A percentile compares a stretch with the other conserved stretches of the same genome.
These are phyloP conservation scores for Anoura caudifer DNA, from an alignment of 2,113 vertebrate genomes.

Conservation along the genomic window DNA sequence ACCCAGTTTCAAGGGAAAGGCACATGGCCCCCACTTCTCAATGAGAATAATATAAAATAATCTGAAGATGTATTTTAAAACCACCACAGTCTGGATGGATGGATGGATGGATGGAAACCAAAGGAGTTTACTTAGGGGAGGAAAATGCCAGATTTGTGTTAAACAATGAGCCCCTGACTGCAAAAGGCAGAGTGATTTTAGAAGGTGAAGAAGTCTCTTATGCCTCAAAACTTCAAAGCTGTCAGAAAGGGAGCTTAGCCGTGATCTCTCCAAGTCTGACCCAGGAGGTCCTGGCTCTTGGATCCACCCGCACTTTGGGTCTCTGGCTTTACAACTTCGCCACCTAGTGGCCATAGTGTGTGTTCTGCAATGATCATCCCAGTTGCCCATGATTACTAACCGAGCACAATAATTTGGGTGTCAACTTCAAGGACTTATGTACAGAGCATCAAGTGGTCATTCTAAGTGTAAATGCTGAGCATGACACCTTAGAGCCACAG, in stretches of 20 bases:
- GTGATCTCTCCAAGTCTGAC: neutral
- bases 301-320: rapidly evolving
- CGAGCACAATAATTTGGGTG: neutral
- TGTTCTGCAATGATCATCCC: neutral
- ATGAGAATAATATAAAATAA: neutral
- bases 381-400: neutral
- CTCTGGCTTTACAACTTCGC: slow-evolving; percentile 28
- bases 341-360: slow-evolving; percentile 19
- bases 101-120: neutral
- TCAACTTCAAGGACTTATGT: neutral
- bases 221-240: neutral
- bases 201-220: neutral
- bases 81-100: neutral
- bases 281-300: neutral
- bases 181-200: neutral
- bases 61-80: neutral
- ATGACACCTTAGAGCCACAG: neutral
- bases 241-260: neutral
- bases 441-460: neutral
- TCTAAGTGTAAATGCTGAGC: neutral
- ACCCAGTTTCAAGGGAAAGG: neutral
- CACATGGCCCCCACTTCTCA: neutral
- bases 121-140: neutral
- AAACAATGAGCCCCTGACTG: neutral
- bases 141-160: neutral